Evolutionary conservation across 2,113 vertebrate species (phyloP), one percentile per base, ranked within the genome.

Genomic region (Isichthys henryi): DNA sequence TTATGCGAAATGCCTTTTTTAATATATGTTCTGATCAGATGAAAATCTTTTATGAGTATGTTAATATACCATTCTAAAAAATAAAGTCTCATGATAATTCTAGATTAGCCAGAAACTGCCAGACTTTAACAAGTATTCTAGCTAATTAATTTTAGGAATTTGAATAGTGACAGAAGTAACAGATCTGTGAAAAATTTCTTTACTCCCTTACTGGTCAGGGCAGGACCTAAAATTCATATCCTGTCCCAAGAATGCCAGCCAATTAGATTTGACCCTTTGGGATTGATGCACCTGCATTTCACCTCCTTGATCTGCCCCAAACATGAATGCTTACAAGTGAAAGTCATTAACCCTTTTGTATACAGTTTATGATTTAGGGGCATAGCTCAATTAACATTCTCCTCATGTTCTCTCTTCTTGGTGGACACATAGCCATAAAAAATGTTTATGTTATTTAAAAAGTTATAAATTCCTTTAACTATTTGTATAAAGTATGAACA

Each of bases 261-360:
- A 46, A 11, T 83, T 82, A 39, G 35, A 43, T 82, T 3, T 43
- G 11, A 17, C 31, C 43, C 10, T 46, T 48, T 84, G 39, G 43
- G 43, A 45, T 48, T 46, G 80, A 83, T 83, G 82, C 10, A 62
- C 62, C 88, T 74, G 46, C 19, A 39, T 80, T 74, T 70, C 31
- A 70, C 46, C 88, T 49, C 70, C 35, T 49, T 88, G 46, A 80
- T 82, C 46, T 88, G 31, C n/a, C 70, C 11, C 19, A 46, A 88
- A 80, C 48, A 35, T 49, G 48, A 86, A 49, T 23, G 31, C 70
- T 46, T 70, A 77, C 15, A 48, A 88, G 56, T 66, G 45, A 88
- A 74, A 74, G 58, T 74, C 58, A 49, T 88, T 88, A 88, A 88
- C 87, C 45, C 62, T 15, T n/a, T 21, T 74, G 58, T 48, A 45